phyloP scores from a whole-genome alignment of 2,113 vertebrate species.

The Corydoras maculifer region DNA sequence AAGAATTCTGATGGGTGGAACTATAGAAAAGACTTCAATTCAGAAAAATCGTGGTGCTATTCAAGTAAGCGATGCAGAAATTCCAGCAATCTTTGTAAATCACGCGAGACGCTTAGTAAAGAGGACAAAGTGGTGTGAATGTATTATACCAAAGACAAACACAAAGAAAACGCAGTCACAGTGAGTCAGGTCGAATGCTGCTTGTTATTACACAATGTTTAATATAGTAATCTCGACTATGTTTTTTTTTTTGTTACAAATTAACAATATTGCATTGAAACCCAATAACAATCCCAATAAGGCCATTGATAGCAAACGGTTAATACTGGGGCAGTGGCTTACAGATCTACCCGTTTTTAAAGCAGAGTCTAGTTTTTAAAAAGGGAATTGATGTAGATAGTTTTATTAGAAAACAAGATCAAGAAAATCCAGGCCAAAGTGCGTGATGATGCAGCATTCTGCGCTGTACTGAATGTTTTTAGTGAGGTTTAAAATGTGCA shows the following conservation, averaged over 20 bases:
- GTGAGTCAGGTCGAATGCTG: not conserved
- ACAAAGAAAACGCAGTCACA: not conserved
- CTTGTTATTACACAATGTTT: slow-evolving; percentile 77
- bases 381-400: slow-evolving; percentile 41
- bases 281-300: slow-evolving; percentile 77
- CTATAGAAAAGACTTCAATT: slow-evolving; percentile 6
- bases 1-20: slow-evolving; percentile 10
- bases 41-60: not conserved
- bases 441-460: not conserved
- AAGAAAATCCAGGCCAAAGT: slow-evolving; percentile 26
- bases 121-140: not conserved
- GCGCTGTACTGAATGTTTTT: not conserved
- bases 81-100: not conserved
- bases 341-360: slow-evolving; percentile 44
- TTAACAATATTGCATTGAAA: slow-evolving; percentile 91
- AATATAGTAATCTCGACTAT: slow-evolving; percentile 96
- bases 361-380: slow-evolving; percentile 48
- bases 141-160: not conserved
- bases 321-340: slow-evolving; percentile 66
- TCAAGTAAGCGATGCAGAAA: slow-evolving; percentile 1
- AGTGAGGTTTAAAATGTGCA: slow-evolving; percentile 30
- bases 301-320: slow-evolving; percentile 79
- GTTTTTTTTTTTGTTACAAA: slow-evolving; percentile 87
- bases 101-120: not conserved
- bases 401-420: slow-evolving; percentile 22